These are phyloP conservation scores for Colaptes auratus DNA, from an alignment of 2,113 vertebrate genomes.

Conservation along the genomic window DNA sequence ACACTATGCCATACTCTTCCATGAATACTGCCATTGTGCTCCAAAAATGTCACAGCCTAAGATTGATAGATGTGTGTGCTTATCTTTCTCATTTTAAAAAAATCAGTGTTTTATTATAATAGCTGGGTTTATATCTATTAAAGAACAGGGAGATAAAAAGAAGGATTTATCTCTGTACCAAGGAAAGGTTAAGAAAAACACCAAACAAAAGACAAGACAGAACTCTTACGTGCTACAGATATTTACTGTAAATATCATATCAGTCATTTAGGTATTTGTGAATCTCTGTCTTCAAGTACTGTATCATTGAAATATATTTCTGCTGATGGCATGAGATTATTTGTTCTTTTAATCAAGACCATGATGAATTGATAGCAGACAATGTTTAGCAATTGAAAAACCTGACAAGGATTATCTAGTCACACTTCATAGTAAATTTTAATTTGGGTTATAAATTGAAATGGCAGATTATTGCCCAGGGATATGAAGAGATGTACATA, in stretches of 20 bases:
- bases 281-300: neutral
- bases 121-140: neutral
- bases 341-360: neutral
- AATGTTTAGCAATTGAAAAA: neutral
- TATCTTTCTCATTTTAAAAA: constrained; percentile 15
- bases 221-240: neutral
- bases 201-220: neutral
- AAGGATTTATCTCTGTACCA: neutral
- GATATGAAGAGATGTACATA: neutral
- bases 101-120: neutral
- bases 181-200: neutral
- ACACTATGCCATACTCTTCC: neutral
- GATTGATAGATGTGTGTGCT: constrained; percentile 23
- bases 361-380: neutral
- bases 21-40: constrained; percentile 23
- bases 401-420: neutral
- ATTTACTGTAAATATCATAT: neutral
- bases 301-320: neutral
- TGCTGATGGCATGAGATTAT: neutral
- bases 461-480: neutral
- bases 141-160: neutral
- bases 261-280: neutral
- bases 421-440: neutral
- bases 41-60: neutral
- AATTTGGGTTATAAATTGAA: neutral